Percentiles rank a stretch among this genome's conserved stretches.
These are phyloP conservation scores for Sparidentex hasta DNA, from an alignment of 2,797 vertebrate genomes.

Conservation along the genomic window DNA sequence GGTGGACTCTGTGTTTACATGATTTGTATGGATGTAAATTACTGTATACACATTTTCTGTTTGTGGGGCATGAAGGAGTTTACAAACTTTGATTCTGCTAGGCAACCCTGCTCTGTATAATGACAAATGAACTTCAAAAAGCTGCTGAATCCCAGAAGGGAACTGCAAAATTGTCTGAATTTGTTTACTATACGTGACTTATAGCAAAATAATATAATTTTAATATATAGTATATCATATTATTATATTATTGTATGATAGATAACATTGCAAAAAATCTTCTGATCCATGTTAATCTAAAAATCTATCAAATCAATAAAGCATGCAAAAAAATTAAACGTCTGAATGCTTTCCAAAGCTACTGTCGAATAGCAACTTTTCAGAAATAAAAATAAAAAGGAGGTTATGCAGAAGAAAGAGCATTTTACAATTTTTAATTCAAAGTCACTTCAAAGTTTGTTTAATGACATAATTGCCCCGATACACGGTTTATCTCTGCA, in stretches of 20 bases:
- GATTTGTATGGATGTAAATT: no score
- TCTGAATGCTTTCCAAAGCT: neutral
- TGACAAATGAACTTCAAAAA: neutral
- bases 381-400: conserved; percentile 5
- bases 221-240: no score
- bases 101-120: no score
- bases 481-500: conserved; percentile 13
- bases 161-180: neutral
- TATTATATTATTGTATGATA: no score
- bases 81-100: no score
- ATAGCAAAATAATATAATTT: no score
- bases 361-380: neutral
- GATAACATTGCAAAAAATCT: neutral
- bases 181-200: neutral
- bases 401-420: neutral
- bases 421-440: conserved; percentile 23
- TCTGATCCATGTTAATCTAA: neutral
- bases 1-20: no score
- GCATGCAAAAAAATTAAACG: neutral
- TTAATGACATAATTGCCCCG: conserved; percentile 12
- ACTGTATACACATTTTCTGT: no score
- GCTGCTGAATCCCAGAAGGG: neutral
- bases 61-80: no score
- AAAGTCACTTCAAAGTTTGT: conserved; percentile 31
- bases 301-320: neutral